Evolutionary conservation across 2,888 invertebrate species (phyloP).

Genomic region (Candidula unifasciata): DNA sequence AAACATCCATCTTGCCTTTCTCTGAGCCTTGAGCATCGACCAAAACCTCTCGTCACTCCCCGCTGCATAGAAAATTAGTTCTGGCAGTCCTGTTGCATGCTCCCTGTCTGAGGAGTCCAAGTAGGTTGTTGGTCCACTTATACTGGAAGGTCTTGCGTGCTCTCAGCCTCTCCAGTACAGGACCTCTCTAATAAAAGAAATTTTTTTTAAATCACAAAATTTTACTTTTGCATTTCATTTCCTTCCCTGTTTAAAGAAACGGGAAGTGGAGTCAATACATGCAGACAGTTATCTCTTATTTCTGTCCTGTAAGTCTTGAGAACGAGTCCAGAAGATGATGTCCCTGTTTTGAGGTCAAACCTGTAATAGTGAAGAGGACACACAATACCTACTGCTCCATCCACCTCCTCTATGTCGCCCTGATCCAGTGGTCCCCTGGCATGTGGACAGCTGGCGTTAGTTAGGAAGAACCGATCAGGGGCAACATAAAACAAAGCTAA

Average conservation of each 20-base stretch:
- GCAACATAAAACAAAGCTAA: conserved; percentile 44
- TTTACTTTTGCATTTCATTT: not conserved
- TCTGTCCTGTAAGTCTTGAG: conserved; percentile 42
- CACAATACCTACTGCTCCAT: conserved; percentile 25
- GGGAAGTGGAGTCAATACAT: conserved; percentile 27
- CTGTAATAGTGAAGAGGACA: conserved; percentile 53
- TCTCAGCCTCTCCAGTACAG: too few relatives aligned
- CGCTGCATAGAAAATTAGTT: too few relatives aligned
- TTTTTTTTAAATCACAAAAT: too few relatives aligned
- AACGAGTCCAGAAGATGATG: conserved; percentile 25
- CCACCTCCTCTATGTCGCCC: conserved; percentile 52
- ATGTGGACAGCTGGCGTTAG: conserved; percentile 38
- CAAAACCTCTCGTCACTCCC: too few relatives aligned
- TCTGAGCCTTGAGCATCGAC: too few relatives aligned
- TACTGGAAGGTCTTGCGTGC: too few relatives aligned
- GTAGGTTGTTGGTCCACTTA: too few relatives aligned
- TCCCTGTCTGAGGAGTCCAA: too few relatives aligned
- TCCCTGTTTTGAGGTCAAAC: conserved; percentile 50
- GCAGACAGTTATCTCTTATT: conserved; percentile 15
- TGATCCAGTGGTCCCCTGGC: conserved; percentile 51
- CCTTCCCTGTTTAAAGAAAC: conserved; percentile 28
- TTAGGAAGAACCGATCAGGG: conserved; percentile 42
- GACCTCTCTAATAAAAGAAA: too few relatives aligned
- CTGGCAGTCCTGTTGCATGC: too few relatives aligned
- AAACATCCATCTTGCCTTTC: too few relatives aligned